Evolutionary conservation across 2,797 vertebrate genomes (phyloP).

Genomic region (Chrysolophus pictus): DNA sequence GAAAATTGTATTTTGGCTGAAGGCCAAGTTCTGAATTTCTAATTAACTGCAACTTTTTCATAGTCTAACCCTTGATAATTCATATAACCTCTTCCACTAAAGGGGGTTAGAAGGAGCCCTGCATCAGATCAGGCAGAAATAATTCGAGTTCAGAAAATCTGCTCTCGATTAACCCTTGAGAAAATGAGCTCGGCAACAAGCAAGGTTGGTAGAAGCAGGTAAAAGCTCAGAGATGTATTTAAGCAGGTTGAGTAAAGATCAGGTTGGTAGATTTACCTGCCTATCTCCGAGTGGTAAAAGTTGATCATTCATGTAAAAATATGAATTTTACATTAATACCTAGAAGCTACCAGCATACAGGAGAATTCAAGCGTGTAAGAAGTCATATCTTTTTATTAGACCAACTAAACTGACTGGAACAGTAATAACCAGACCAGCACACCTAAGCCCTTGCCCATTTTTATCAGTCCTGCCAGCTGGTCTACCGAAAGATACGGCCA

Average conservation of each 20-base stretch:
- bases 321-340: neutral
- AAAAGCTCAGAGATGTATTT: neutral
- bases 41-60: slow-evolving; percentile 52
- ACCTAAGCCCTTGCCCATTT: neutral
- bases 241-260: neutral
- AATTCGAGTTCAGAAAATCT: slow-evolving; percentile 32
- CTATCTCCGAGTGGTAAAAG: neutral
- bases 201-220: neutral
- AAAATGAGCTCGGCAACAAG: slow-evolving; percentile 9
- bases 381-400: neutral
- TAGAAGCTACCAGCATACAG: neutral
- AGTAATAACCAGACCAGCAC: neutral
- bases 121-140: slow-evolving; percentile 20
- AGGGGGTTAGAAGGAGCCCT: neutral
- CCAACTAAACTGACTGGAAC: neutral
- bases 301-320: neutral
- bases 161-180: slow-evolving; percentile 43
- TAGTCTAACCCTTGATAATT: slow-evolving; percentile 31
- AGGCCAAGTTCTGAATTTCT: slow-evolving; percentile 53
- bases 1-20: slow-evolving; percentile 31
- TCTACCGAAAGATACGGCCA: neutral
- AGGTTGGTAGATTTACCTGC: neutral
- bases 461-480: neutral
- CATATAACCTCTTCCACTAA: neutral
- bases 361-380: neutral